Base-by-base conservation (phyloP, 2,797 vertebrate species). In the Protosalanx chinensis region DNA sequence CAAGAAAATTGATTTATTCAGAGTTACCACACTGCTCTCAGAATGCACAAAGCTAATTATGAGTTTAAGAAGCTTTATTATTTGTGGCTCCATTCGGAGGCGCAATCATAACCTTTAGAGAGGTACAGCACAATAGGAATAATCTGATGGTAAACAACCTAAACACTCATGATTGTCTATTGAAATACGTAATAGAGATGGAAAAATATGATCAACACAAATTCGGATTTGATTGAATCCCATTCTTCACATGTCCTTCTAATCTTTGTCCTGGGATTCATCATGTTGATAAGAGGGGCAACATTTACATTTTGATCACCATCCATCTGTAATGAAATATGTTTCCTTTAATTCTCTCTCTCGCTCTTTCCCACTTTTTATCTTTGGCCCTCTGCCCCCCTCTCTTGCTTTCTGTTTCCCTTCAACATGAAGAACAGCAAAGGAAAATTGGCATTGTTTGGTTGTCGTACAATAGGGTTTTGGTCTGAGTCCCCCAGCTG, bases 401-500 rank as follows among this genome's bases (percentile, higher is more conserved):
- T 1, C 37, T 41, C 2, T 41, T 35, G 6, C 7, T 13, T 41
- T 41, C 7, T 41, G 2, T 41, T 41, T 41, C 41, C 41, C 12
- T 46, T 46, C 41, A 46, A 46, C 41, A 46, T 46, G 41, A 12
- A 46, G 41, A 12, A 46, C 41, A 13, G 12, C 8, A 46, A 46
- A 46, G 41, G 41, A 46, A 46, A 46, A 46, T 46, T 46, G 37
- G 66, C 64, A 59, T 75, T 75, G 63, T 73, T 68, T 70, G 51
- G 46, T 69, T 72, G 77, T 75, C 18, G 8, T 56, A 16, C 51
- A 16, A 56, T 7, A 15, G 32, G 60, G 20, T n/a, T 64, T 68
- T 74, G 67, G 41, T 46, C 41, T 76, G 70, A 57, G 64, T 60
- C 64, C 65, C 67, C 53, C 70, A 74, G 59, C 66, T 77, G 78